Evolutionary conservation across 2,797 vertebrate species (phyloP).

Genomic region (Martes flavigula): DNA sequence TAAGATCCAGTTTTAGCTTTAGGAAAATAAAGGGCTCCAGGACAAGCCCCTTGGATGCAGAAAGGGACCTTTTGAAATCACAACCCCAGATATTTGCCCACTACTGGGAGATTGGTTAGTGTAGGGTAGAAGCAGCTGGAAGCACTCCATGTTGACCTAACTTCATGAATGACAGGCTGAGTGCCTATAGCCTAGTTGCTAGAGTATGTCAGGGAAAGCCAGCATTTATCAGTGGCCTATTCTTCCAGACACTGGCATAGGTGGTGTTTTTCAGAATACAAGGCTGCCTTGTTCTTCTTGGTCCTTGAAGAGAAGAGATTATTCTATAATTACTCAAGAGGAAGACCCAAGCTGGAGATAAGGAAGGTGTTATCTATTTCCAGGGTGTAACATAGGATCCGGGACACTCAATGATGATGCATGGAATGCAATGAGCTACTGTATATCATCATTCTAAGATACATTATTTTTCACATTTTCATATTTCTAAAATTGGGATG

Average conservation of each 20-base stretch:
- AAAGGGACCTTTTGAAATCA: neutral
- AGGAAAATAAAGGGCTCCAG: neutral
- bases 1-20: neutral
- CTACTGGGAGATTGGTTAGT: neutral
- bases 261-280: neutral
- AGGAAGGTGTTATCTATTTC: neutral
- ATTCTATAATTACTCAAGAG: neutral
- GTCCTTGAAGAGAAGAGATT: neutral
- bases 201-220: neutral
- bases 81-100: neutral
- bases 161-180: neutral
- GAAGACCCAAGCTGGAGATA: neutral
- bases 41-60: neutral
- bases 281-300: neutral
- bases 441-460: neutral
- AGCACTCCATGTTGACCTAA: neutral
- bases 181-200: neutral
- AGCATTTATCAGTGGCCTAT: neutral
- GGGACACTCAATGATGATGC: neutral
- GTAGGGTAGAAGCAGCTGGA: neutral
- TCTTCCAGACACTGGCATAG: neutral
- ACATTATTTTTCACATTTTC: neutral
- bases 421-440: neutral
- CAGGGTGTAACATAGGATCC: neutral
- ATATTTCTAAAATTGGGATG: neutral